A percentile compares a stretch with the other conserved stretches of the same genome.
Evolutionary conservation across 2,888 invertebrate genomes (phyloP).

Genomic region (Salpingus planirostris): DNA sequence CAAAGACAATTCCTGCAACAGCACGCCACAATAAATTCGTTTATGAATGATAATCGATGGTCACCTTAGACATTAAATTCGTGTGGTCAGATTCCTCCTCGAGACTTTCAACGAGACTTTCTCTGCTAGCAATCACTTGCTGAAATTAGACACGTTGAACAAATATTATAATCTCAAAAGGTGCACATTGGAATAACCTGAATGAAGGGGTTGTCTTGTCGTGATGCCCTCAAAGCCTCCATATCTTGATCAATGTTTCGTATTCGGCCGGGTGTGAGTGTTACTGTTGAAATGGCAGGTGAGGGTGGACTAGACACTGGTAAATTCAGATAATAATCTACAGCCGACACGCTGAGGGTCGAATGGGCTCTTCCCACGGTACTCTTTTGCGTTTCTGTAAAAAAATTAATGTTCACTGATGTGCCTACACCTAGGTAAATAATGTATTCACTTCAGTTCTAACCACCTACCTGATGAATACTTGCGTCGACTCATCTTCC

Average conservation of each 20-base stretch:
- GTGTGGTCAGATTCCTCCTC: constrained; percentile 72
- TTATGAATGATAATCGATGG: constrained; percentile 18
- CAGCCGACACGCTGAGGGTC: constrained; percentile 37
- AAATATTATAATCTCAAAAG: constrained; percentile 6
- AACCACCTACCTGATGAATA: too few relatives aligned
- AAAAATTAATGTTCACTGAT: too few relatives aligned
- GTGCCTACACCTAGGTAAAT: too few relatives aligned
- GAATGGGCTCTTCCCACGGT: constrained; percentile 37
- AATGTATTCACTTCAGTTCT: too few relatives aligned
- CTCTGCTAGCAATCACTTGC: constrained; percentile 72
- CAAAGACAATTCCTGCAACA: constrained; percentile 42
- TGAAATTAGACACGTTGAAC: constrained; percentile 35
- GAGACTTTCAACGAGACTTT: constrained; percentile 63
- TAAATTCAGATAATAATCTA: constrained; percentile 37
- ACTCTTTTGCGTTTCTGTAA: constrained; percentile 18
- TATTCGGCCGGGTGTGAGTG: constrained; percentile 64
- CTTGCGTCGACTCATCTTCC: too few relatives aligned
- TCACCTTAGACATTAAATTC: constrained; percentile 67
- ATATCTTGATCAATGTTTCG: constrained; percentile 76
- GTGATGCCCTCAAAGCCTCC: constrained; percentile 69
- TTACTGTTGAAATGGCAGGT: constrained; percentile 54
- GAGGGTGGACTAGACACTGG: constrained; percentile 41
- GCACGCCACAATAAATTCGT: too few relatives aligned
- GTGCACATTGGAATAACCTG: constrained; percentile 46
- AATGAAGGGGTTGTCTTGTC: constrained; percentile 78